Conservation (phyloP, 2,888 invertebrate species). For the Dasypolia templi region DNA sequence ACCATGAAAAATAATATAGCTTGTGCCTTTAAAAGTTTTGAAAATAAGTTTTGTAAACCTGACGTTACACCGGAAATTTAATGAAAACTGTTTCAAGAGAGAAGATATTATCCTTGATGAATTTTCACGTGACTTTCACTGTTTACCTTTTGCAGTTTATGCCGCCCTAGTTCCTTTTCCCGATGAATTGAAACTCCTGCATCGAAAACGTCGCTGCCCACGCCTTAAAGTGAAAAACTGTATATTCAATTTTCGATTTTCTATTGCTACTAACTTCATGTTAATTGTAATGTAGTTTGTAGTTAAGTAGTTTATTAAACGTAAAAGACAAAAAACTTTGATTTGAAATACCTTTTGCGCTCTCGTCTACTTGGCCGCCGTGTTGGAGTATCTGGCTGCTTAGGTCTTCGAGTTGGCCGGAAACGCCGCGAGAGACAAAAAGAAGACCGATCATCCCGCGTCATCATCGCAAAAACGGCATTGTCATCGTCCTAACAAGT, state of each 20-base stretch:
- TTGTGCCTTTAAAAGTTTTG: not conserved
- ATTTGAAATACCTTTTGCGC: no score
- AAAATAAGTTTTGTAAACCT: not conserved
- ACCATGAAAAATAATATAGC: not conserved
- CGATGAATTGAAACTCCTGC: slow-evolving; percentile 4
- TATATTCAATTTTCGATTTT: not conserved
- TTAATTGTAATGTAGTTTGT: not conserved
- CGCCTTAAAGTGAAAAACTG: not conserved
- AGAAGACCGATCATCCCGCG: no score
- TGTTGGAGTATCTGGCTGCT: no score
- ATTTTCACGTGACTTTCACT: not conserved
- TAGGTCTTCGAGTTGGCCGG: no score
- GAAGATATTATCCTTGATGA: not conserved
- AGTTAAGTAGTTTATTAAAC: not conserved
- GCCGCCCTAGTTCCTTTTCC: slow-evolving; percentile 7
- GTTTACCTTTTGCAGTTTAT: not conserved
- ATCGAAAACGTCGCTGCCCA: not conserved
- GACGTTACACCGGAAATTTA: not conserved
- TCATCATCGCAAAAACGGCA: no score
- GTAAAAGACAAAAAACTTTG: not conserved
- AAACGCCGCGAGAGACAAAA: no score
- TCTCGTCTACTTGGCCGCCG: no score
- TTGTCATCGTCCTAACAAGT: slow-evolving; percentile 14
- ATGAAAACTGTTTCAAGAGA: not conserved
- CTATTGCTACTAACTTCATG: not conserved